Conservation (phyloP, 2,888 invertebrate species). For the Oscheius sp. region DNA sequence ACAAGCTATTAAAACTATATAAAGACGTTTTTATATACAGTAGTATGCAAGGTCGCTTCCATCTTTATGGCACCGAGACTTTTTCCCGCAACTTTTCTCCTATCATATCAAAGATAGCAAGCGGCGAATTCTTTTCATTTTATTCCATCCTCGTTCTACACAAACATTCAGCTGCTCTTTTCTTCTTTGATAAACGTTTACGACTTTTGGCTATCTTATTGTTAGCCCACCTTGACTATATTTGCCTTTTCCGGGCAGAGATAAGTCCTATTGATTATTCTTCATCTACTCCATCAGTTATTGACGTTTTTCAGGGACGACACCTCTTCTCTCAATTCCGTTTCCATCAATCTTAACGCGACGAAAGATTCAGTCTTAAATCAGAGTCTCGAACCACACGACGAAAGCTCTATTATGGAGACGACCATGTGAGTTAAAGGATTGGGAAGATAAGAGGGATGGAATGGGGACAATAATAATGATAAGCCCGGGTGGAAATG, state of each 20-base stretch:
- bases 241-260: constrained; percentile 10
- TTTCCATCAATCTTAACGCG: constrained; percentile 51
- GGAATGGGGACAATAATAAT: too few species aligned
- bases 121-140: too few species aligned
- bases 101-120: too few species aligned
- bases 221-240: neutral
- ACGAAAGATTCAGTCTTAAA: constrained; percentile 47
- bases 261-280: neutral
- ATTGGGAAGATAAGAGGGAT: too few species aligned
- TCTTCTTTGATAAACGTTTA: too few species aligned
- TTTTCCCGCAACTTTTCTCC: too few species aligned
- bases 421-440: constrained; percentile 38
- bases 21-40: too few species aligned
- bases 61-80: too few species aligned
- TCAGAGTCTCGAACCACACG: constrained; percentile 53
- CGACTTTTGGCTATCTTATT: too few species aligned
- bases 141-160: neutral
- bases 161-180: neutral
- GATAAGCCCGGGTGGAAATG: too few species aligned
- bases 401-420: constrained; percentile 52
- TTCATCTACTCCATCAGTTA: neutral
- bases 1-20: too few species aligned
- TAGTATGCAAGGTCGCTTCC: too few species aligned
- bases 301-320: constrained; percentile 55
- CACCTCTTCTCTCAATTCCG: constrained; percentile 48